Percentiles rank a stretch among this genome's conserved stretches.
These are phyloP conservation scores for Agapetus fuscipes DNA, from an alignment of 2,888 invertebrate species.

Conservation along the genomic window DNA sequence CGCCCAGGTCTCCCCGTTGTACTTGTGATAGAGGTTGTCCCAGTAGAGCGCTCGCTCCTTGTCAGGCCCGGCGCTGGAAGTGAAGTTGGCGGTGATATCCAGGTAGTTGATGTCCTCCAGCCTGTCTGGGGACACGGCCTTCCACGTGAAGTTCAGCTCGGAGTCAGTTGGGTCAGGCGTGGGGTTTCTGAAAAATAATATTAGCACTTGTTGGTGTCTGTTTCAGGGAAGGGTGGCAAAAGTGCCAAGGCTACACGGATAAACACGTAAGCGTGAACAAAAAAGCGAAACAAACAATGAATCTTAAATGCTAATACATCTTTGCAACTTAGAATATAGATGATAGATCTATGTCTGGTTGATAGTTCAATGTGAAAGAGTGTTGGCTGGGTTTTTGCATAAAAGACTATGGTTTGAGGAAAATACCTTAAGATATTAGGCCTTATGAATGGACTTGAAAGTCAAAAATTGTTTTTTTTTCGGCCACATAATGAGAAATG, in stretches of 20 bases:
- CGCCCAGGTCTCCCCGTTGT: constrained; percentile 24
- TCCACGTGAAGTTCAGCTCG: constrained; percentile 43
- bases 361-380: too few species aligned
- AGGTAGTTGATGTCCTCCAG: constrained; percentile 36
- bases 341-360: too few species aligned
- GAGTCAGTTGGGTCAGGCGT: constrained; percentile 45
- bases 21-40: constrained; percentile 39
- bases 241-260: constrained; percentile 1
- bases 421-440: too few species aligned
- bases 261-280: not conserved
- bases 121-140: constrained; percentile 34
- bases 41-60: constrained; percentile 45
- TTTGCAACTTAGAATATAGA: too few species aligned
- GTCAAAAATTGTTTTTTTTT: too few species aligned
- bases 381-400: too few species aligned
- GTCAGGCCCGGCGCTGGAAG: constrained; percentile 43
- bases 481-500: too few species aligned
- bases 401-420: too few species aligned
- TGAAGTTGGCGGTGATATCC: constrained; percentile 45
- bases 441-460: too few species aligned
- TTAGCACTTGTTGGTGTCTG: constrained; percentile 5
- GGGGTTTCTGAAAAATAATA: constrained; percentile 35
- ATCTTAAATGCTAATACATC: too few species aligned
- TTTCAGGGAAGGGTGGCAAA: too few species aligned
- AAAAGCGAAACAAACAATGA: too few species aligned